Conservation (phyloP, 1,140 invertebrate genomes). For the Nixonia krombeini region DNA sequence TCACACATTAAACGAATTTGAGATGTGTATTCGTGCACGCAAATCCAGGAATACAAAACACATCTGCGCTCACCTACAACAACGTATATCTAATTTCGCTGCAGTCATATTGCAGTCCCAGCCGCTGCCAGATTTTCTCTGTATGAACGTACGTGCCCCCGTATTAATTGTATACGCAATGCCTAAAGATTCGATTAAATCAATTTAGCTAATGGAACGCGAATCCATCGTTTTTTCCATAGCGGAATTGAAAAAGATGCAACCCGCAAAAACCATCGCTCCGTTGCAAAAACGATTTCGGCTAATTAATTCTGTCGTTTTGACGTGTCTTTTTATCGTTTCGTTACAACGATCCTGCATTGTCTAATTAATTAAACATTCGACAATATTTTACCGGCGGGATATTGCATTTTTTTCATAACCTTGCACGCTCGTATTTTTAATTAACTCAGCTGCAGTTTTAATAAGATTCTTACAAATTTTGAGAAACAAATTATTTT, state of each 20-base stretch:
- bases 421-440: too few relatives aligned
- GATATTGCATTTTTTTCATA: too few relatives aligned
- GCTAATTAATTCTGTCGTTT: too few relatives aligned
- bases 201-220: conserved; percentile 19
- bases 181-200: conserved; percentile 43
- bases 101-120: conserved; percentile 48
- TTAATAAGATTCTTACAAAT: too few relatives aligned
- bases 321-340: too few relatives aligned
- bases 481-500: too few relatives aligned
- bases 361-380: too few relatives aligned
- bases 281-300: too few relatives aligned
- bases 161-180: conserved; percentile 40
- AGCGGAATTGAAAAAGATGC: conserved; percentile 4
- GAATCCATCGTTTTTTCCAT: conserved; percentile 19
- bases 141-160: neutral
- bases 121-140: conserved; percentile 43
- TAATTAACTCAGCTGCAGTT: too few relatives aligned
- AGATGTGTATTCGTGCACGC: conserved; percentile 33
- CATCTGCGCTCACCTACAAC: conserved; percentile 49
- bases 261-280: too few relatives aligned
- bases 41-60: conserved; percentile 43
- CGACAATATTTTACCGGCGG: too few relatives aligned
- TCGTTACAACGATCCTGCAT: too few relatives aligned
- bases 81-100: conserved; percentile 44
- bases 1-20: conserved; percentile 43